Percentiles rank a stretch among this genome's conserved stretches.
Evolutionary conservation across 2,797 vertebrate genomes (phyloP).

Genomic region (Enteromius trimaculatus): DNA sequence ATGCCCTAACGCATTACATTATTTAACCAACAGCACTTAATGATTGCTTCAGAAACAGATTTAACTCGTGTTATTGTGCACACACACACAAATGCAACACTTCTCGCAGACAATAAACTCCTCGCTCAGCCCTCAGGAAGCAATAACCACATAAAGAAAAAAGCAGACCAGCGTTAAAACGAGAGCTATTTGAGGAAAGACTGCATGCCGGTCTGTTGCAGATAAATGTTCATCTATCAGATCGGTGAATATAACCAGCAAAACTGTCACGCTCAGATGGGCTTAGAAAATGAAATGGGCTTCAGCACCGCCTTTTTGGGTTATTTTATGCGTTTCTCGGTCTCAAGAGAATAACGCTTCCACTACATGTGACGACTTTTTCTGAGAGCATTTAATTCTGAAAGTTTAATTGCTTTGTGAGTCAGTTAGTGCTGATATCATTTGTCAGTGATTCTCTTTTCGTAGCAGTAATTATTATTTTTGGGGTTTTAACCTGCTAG

Average conservation of each 20-base stretch:
- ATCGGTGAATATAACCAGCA: not conserved
- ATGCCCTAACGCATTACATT: not conserved
- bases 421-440: not conserved
- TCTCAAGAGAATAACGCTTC: conserved; percentile 7
- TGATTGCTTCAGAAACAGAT: conserved; percentile 21
- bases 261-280: conserved; percentile 6
- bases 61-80: not conserved
- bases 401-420: not conserved
- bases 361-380: not conserved
- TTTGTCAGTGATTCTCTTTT: not conserved
- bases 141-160: conserved; percentile 23
- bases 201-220: not conserved
- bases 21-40: conserved; percentile 8
- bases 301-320: no score
- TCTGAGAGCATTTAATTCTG: not conserved
- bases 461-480: conserved; percentile 11
- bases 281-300: conserved; percentile 7
- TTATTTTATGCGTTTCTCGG: not conserved
- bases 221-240: conserved; percentile 14
- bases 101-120: conserved; percentile 11
- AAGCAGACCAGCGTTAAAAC: not conserved
- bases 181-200: conserved; percentile 2
- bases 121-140: not conserved
- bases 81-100: not conserved
- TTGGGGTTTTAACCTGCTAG: not conserved